Base-by-base conservation (phyloP, 2,888 invertebrate species). In the Oxycera nigricornis region DNA sequence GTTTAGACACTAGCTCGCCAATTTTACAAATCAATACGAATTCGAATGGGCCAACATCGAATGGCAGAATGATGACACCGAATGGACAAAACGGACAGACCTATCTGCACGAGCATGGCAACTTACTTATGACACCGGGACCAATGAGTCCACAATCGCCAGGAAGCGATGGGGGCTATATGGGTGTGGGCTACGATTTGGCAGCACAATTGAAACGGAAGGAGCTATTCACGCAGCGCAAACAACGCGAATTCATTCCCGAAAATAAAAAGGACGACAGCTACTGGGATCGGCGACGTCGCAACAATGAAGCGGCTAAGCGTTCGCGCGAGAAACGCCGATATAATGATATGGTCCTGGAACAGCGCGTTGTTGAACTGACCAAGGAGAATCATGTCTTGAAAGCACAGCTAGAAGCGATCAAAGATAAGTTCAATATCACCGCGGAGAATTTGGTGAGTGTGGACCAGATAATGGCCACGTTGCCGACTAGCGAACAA, bases 241-340 rank as follows among this genome's bases (percentile, higher is more conserved):
- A 97, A 83, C 97, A 97, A 82, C 89, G 98, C 14, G 97, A 97
- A 84, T 97, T 98, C 86, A 97, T 97, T 77, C 97, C 97, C 0
- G 97, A 97, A 83, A 94, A 91, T 86, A 96, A 96, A 84, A 98
- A 98, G 84, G 97, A 98, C 82, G 96, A 97, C 81, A 95, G 94
- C 82, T 98, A 98, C 86, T 98, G 98, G 98, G 97, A 97, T 85
- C 91, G 97, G 74, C 89, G 98, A 74, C 89, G 97, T 77, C 90
- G 97, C 75, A 98, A 98, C 86, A 98, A 98, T 86, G 97, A 97
- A 85, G 98, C 98, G 0, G 98, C 98, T 74, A 96, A 98, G 83
- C 88, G 97, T 57, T 97, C 97, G 4, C 90, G 97, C n/a, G 97
- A 98, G 85, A 98, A 98, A 85, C 90, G 97, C 52, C 91, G 97